These are phyloP conservation scores for Actinia equina DNA, from an alignment of 64 coral and sea anemone genomes.

Conservation along the genomic window DNA sequence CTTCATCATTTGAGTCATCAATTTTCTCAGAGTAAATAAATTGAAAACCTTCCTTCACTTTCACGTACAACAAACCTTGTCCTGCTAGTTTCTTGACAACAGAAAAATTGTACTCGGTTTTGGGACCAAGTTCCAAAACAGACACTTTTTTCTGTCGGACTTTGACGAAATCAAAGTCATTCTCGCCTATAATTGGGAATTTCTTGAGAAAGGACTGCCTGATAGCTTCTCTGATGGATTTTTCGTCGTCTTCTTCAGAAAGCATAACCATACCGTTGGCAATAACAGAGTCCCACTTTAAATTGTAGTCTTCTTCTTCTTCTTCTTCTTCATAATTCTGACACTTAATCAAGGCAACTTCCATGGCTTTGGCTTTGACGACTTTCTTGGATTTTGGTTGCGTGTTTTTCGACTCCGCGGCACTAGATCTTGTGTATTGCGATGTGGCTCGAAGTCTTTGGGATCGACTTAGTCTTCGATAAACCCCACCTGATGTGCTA, in stretches of 20 bases:
- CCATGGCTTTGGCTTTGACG: conserved; percentile 50
- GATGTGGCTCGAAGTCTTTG: neutral
- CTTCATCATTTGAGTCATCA: conserved; percentile 1
- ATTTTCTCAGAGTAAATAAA: conserved; percentile 43
- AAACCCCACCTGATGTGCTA: neutral
- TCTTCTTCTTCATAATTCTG: conserved; percentile 28
- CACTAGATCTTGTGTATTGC: neutral
- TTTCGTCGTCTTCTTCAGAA: conserved; percentile 51
- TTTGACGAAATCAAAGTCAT: conserved; percentile 72
- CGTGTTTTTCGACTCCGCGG: neutral
- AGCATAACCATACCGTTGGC: conserved; percentile 54
- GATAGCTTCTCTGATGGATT: conserved; percentile 53
- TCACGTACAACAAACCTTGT: conserved; percentile 70
- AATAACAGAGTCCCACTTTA: conserved; percentile 48
- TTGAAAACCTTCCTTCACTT: conserved; percentile 70
- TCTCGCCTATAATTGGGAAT: conserved; percentile 36
- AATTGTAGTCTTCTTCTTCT: conserved; percentile 38
- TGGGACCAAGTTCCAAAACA: conserved; percentile 32
- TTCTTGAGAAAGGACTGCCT: conserved; percentile 44
- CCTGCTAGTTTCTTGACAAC: conserved; percentile 80
- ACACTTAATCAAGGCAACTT: conserved; percentile 46
- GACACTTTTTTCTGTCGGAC: conserved; percentile 67
- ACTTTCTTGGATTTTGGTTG: conserved; percentile 8
- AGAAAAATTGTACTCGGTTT: conserved; percentile 55
- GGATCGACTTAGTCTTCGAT: conserved; percentile 1